Evolutionary conservation across 2,797 vertebrate species (phyloP).

Genomic region (Vireo griseus): DNA sequence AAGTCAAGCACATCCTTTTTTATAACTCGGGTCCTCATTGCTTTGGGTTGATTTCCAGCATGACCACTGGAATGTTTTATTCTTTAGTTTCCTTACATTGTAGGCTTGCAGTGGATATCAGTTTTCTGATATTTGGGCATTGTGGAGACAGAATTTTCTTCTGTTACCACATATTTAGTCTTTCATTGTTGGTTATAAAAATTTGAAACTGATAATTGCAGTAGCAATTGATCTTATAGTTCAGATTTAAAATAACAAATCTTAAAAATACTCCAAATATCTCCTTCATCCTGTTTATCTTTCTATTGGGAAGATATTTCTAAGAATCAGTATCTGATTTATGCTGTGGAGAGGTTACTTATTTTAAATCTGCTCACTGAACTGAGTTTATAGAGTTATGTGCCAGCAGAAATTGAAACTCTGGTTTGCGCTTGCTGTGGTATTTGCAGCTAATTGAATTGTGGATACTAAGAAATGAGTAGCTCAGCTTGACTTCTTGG

Average conservation of each 20-base stretch:
- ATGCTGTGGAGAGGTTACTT: not conserved
- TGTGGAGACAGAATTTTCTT: not conserved
- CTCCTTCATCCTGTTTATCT: not conserved
- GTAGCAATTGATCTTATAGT: not conserved
- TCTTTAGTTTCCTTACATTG: not conserved
- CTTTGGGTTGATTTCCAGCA: not conserved
- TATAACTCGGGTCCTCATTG: not conserved
- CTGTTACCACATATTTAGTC: not conserved
- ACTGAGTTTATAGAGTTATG: not conserved
- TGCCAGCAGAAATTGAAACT: constrained; percentile 28
- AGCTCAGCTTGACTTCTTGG: constrained; percentile 50
- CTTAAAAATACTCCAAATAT: not conserved
- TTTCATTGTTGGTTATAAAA: not conserved
- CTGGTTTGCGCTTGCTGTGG: constrained; percentile 28
- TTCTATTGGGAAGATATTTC: not conserved
- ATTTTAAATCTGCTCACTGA: not conserved
- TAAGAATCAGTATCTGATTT: not conserved
- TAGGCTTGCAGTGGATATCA: not conserved
- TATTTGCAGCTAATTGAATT: constrained; percentile 46
- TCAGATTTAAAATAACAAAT: not conserved
- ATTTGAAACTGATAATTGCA: not conserved
- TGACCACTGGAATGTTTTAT: not conserved
- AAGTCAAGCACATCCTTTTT: not conserved
- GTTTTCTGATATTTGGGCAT: not conserved
- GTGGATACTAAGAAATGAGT: constrained; percentile 29